Evolutionary conservation across 2,113 vertebrate species (phyloP).

Genomic region (Eubucco bourcierii): DNA sequence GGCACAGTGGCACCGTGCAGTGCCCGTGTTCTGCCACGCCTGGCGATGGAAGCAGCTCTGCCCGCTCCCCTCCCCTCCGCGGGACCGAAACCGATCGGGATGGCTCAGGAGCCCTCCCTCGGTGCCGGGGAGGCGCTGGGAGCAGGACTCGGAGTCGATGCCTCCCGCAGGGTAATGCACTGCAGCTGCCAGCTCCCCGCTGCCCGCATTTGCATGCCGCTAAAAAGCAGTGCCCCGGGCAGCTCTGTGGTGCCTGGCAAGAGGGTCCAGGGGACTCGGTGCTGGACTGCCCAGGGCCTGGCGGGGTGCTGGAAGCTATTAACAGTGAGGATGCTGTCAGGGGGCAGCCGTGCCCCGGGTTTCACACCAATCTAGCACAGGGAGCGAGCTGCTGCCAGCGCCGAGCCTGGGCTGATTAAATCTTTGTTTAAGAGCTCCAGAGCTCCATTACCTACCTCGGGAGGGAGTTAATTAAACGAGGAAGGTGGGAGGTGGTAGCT

Average conservation of each 20-base stretch:
- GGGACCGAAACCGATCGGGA: background rate
- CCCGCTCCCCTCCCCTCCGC: background rate
- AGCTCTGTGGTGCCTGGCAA: background rate
- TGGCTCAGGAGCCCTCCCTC: slow-evolving; percentile 17
- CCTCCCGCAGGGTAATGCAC: slow-evolving; percentile 43
- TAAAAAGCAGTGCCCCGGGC: slow-evolving; percentile 3
- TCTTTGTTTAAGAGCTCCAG: slow-evolving; percentile 61
- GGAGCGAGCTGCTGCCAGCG: background rate
- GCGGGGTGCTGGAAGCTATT: background rate
- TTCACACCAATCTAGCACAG: slow-evolving; percentile 54
- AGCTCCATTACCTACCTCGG: slow-evolving; percentile 29
- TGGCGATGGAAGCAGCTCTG: background rate
- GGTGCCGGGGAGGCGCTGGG: background rate
- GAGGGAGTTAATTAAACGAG: slow-evolving; percentile 62
- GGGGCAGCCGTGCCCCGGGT: background rate
- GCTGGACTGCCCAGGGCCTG: background rate
- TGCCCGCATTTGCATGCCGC: slow-evolving; percentile 33
- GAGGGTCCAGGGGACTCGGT: background rate
- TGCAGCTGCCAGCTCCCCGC: slow-evolving; percentile 37
- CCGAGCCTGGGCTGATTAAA: slow-evolving; percentile 34
- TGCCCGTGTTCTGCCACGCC: accelerated
- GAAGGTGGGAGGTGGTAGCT: slow-evolving; percentile 38
- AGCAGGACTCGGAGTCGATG: slow-evolving; percentile 33
- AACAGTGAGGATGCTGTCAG: background rate
- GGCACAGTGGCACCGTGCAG: accelerated